phyloP scores from a whole-genome alignment of 2,113 vertebrate species.

The Cinclus mexicanus region DNA sequence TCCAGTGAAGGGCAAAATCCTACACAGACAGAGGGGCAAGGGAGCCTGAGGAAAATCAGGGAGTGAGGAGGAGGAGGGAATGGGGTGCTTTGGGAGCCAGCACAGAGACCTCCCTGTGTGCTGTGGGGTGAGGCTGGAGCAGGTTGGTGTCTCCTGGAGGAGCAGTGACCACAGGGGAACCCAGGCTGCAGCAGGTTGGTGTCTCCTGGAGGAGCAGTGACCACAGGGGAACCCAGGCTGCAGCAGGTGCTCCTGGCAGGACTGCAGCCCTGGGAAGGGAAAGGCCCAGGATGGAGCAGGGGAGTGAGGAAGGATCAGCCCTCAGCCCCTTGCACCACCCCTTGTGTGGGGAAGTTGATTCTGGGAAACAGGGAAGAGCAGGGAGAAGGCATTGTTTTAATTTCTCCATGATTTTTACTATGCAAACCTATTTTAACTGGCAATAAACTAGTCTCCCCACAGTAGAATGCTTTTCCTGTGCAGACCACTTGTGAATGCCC shows the following conservation, averaged over 20 bases:
- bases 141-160: background rate
- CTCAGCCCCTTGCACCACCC: rapidly evolving
- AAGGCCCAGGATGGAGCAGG: background rate
- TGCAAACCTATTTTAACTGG: background rate
- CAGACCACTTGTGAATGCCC: rapidly evolving
- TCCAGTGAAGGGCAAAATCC: background rate
- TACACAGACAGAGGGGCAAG: rapidly evolving
- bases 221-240: rapidly evolving
- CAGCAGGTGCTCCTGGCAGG: background rate
- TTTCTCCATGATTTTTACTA: background rate
- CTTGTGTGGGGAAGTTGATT: rapidly evolving
- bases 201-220: background rate
- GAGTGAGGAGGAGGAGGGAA: rapidly evolving
- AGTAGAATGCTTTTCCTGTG: background rate
- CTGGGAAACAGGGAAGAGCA: background rate
- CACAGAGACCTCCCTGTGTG: background rate
- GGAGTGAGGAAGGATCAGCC: too few relatives aligned
- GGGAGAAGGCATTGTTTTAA: rapidly evolving
- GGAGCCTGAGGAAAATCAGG: background rate
- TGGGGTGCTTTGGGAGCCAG: background rate
- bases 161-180: rapidly evolving
- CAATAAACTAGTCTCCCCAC: background rate
- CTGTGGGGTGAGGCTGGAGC: background rate
- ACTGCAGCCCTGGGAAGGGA: background rate
- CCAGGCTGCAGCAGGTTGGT: background rate